Percentiles rank a stretch among this genome's conserved stretches.
Evolutionary conservation across 2,797 vertebrate genomes (phyloP).

Genomic region (Okamejei kenojei): DNA sequence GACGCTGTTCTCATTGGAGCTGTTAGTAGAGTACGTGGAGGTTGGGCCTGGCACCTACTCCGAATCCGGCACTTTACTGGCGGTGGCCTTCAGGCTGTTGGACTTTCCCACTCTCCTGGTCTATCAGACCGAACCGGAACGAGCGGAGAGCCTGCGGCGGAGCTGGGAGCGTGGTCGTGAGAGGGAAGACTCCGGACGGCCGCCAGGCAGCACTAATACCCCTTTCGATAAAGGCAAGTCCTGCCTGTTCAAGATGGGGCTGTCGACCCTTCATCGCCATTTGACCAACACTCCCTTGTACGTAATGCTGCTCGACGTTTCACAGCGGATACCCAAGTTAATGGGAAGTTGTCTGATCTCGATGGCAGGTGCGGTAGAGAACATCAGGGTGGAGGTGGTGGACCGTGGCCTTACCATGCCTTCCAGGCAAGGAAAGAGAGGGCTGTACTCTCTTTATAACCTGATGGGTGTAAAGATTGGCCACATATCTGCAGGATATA

Average conservation of each 20-base stretch:
- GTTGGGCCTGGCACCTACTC: slow-evolving; percentile 42
- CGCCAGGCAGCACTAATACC: slow-evolving; percentile 20
- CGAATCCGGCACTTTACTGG: slow-evolving; percentile 42
- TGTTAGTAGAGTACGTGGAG: slow-evolving; percentile 64
- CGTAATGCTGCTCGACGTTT: slow-evolving; percentile 62
- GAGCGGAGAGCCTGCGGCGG: neutral
- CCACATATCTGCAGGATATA: slow-evolving; percentile 63
- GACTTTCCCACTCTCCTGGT: slow-evolving; percentile 75
- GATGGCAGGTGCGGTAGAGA: slow-evolving; percentile 50
- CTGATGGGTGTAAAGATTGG: slow-evolving; percentile 59
- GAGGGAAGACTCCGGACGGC: slow-evolving; percentile 1
- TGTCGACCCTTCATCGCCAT: slow-evolving; percentile 53
- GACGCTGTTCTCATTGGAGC: slow-evolving; percentile 66
- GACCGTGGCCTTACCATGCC: slow-evolving; percentile 47
- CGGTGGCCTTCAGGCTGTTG: slow-evolving; percentile 65
- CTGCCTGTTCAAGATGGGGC: slow-evolving; percentile 71
- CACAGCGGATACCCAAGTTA: slow-evolving; percentile 53
- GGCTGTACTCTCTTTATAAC: slow-evolving; percentile 53
- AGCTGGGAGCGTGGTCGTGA: slow-evolving; percentile 37
- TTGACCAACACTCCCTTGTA: slow-evolving; percentile 61
- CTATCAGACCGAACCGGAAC: slow-evolving; percentile 44
- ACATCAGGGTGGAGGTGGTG: slow-evolving; percentile 51
- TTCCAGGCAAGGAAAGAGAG: slow-evolving; percentile 52
- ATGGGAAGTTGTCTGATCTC: slow-evolving; percentile 65
- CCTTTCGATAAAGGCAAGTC: slow-evolving; percentile 76